Conservation (phyloP, 1,140 invertebrate genomes). For the Heliconius melpomene region DNA sequence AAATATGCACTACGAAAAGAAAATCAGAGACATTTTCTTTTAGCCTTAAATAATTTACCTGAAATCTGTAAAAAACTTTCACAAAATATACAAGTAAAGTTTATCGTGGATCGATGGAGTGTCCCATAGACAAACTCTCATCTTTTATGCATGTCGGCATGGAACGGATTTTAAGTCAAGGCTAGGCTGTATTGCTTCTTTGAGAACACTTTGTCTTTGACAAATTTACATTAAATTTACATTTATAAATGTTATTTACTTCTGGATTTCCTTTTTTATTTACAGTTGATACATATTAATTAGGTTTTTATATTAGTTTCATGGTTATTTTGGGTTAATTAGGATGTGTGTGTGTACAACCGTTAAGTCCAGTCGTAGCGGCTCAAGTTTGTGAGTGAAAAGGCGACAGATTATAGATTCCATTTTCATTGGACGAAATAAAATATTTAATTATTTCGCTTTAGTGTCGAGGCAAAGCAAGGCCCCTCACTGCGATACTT, state of each 20-base stretch:
- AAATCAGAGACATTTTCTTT: no score
- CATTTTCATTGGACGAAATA: background rate
- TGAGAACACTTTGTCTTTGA: conserved; percentile 19
- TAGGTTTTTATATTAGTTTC: no score
- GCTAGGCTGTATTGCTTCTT: conserved; percentile 15
- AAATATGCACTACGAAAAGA: no score
- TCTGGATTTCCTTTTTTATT: background rate
- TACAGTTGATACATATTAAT: background rate
- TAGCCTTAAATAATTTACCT: background rate
- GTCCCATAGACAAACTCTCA: conserved; percentile 25
- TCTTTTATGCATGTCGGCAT: conserved; percentile 27
- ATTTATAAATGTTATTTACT: conserved; percentile 7
- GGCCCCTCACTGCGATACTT: background rate
- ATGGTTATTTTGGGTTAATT: no score
- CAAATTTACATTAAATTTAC: conserved; percentile 17
- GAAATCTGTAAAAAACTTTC: background rate
- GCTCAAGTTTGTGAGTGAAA: no score
- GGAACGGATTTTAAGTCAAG: conserved; percentile 30
- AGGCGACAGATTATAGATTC: no score
- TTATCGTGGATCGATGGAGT: conserved; percentile 32
- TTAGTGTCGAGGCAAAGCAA: no score
- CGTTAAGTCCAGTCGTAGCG: no score
- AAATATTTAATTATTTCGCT: background rate
- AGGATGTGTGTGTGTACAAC: no score
- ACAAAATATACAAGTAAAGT: conserved; percentile 18